A percentile compares a stretch with the other conserved stretches of the same genome.
Evolutionary conservation across 2,888 invertebrate genomes (phyloP).

Genomic region (Balanococcus diminutus): DNA sequence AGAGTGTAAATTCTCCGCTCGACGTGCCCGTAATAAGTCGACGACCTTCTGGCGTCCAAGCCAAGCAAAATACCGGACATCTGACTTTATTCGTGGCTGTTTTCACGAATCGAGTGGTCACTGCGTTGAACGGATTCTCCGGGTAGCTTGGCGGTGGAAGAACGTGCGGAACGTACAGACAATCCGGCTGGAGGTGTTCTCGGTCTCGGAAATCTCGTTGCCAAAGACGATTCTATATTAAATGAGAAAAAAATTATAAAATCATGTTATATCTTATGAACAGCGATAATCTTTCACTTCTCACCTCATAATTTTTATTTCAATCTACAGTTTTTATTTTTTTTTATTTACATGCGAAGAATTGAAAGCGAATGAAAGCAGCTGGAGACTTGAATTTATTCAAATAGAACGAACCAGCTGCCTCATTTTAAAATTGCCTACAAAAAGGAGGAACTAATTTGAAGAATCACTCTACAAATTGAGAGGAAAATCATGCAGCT

Average conservation of each 20-base stretch:
- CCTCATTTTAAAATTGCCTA: too few relatives aligned
- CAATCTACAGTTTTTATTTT: not conserved
- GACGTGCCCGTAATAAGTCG: conserved; percentile 97
- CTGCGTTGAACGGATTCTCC: conserved; percentile 95
- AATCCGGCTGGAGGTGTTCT: conserved; percentile 89
- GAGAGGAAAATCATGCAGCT: not conserved
- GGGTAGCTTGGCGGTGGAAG: conserved; percentile 92
- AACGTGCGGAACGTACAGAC: conserved; percentile 91
- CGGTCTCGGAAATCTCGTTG: conserved; percentile 91
- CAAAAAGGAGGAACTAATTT: too few relatives aligned
- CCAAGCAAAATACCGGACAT: conserved; percentile 98
- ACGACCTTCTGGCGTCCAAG: conserved; percentile 99
- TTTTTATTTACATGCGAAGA: not conserved
- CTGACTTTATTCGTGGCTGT: conserved; percentile 99
- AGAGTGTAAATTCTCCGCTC: conserved; percentile 98
- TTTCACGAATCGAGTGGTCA: conserved; percentile 93
- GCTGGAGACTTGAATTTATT: too few relatives aligned
- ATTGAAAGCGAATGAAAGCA: too few relatives aligned
- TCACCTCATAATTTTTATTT: not conserved
- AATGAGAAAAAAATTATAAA: not conserved
- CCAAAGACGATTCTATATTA: conserved; percentile 83
- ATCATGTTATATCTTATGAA: not conserved
- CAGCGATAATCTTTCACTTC: not conserved
- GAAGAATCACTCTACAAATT: too few relatives aligned
- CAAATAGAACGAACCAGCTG: too few relatives aligned